A percentile compares a stretch with the other conserved stretches of the same genome.
Evolutionary conservation across 2,113 vertebrate species (phyloP).

Genomic region (Cyprinodon variegatus): DNA sequence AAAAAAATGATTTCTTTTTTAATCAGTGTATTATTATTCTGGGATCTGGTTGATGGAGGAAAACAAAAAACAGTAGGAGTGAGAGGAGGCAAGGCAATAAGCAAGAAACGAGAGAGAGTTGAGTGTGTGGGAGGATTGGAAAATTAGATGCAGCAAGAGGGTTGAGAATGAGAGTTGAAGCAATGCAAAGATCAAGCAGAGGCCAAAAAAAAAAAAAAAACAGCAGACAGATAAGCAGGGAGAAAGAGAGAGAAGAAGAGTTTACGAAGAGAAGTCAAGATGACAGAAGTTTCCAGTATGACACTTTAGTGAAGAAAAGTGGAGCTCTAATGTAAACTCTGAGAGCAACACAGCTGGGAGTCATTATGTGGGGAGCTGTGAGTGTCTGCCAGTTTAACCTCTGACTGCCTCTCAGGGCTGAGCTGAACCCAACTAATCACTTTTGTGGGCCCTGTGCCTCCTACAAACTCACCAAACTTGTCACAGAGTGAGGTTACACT

Average conservation of each 20-base stretch:
- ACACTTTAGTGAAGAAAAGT: slow-evolving; percentile 20
- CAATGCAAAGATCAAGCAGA: slow-evolving; percentile 24
- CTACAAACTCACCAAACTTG: slow-evolving; percentile 15
- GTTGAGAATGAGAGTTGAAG: slow-evolving; percentile 35
- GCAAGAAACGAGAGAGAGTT: slow-evolving; percentile 12
- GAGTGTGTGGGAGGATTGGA: slow-evolving; percentile 50
- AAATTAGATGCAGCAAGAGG: slow-evolving; percentile 56
- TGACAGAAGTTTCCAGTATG: slow-evolving; percentile 51
- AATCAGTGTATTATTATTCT: slow-evolving; percentile 33
- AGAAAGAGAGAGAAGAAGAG: slow-evolving; percentile 1
- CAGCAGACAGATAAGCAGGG: slow-evolving; percentile 18
- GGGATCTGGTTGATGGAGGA: slow-evolving; percentile 33
- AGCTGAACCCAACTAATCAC: slow-evolving; percentile 50
- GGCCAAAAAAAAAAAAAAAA: slow-evolving; percentile 21
- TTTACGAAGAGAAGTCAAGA: slow-evolving; percentile 20
- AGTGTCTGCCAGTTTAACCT: slow-evolving; percentile 65
- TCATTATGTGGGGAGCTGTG: slow-evolving; percentile 66
- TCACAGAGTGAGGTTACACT: slow-evolving; percentile 5
- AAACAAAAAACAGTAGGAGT: slow-evolving; percentile 18
- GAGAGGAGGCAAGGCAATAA: slow-evolving; percentile 23
- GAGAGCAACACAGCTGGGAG: slow-evolving; percentile 70
- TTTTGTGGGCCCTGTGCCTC: slow-evolving; percentile 43
- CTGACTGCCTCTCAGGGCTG: slow-evolving; percentile 37
- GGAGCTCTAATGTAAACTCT: slow-evolving; percentile 58
- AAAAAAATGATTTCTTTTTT: slow-evolving; percentile 15